Percentiles rank a stretch among this genome's conserved stretches.
phyloP scores from a whole-genome alignment of 2,888 invertebrate genomes.

The Panopea generosa region DNA sequence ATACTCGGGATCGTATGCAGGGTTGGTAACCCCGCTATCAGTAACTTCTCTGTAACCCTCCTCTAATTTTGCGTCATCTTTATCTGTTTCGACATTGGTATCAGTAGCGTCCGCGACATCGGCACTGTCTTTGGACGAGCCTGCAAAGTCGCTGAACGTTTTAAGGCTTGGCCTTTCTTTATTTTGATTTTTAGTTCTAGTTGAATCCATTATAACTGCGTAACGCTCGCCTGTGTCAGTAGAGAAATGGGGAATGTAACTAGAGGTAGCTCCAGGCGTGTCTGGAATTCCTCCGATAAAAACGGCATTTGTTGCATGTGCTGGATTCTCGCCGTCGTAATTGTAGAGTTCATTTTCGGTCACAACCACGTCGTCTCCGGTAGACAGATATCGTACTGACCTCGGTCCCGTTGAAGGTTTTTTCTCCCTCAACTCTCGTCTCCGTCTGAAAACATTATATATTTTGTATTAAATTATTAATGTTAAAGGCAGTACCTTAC shows the following conservation, averaged over 20 bases:
- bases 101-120: neutral
- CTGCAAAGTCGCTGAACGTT: slow-evolving; percentile 18
- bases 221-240: slow-evolving; percentile 44
- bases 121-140: neutral
- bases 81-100: neutral
- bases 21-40: slow-evolving; percentile 27
- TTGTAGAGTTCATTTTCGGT: slow-evolving; percentile 55
- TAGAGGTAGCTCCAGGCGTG: slow-evolving; percentile 26
- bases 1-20: slow-evolving; percentile 33
- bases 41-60: neutral
- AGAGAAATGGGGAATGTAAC: slow-evolving; percentile 40
- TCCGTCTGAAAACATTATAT: slow-evolving; percentile 1
- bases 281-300: slow-evolving; percentile 57
- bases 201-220: slow-evolving; percentile 33
- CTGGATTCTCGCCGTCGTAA: slow-evolving; percentile 52
- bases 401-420: slow-evolving; percentile 22
- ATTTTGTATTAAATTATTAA: no score
- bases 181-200: slow-evolving; percentile 1
- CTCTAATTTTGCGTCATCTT: neutral
- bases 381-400: slow-evolving; percentile 39
- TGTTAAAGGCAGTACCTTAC: no score
- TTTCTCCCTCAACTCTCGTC: slow-evolving; percentile 3
- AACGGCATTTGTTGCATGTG: slow-evolving; percentile 44
- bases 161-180: slow-evolving; percentile 46
- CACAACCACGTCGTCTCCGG: slow-evolving; percentile 48